A percentile compares a stretch with the other conserved stretches of the same genome.
phyloP scores from a whole-genome alignment of 2,797 vertebrate genomes.

The Setipinna tenuifilis region DNA sequence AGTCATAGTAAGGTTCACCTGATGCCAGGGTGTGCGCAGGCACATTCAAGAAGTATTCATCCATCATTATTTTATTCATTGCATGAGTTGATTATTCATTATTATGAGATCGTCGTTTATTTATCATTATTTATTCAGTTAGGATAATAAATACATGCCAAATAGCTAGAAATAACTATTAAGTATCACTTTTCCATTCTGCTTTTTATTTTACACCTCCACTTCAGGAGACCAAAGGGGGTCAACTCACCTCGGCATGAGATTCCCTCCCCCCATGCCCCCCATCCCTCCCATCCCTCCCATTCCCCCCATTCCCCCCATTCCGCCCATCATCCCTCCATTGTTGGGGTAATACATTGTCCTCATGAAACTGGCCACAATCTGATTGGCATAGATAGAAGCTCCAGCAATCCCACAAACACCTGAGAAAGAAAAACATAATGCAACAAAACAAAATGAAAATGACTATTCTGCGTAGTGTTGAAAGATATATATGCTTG shows the following conservation, averaged over 20 bases:
- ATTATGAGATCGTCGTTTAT: too few species aligned
- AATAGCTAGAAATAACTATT: too few species aligned
- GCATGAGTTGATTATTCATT: not conserved
- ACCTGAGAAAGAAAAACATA: conserved; percentile 67
- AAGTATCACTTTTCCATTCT: not conserved
- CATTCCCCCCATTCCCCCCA: conserved; percentile 41
- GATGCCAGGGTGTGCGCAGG: not conserved
- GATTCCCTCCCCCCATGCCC: conserved; percentile 35
- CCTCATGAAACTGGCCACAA: conserved; percentile 84
- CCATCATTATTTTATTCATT: not conserved
- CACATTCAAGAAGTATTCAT: too few species aligned
- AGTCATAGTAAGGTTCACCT: not conserved
- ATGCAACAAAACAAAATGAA: not conserved
- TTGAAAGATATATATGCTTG: not conserved
- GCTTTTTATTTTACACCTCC: not conserved
- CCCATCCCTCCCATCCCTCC: conserved; percentile 45
- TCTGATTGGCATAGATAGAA: conserved; percentile 90
- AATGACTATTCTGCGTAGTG: not conserved
- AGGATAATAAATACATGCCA: not conserved
- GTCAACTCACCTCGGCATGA: conserved; percentile 59
- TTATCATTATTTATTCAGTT: not conserved
- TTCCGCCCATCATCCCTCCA: conserved; percentile 41
- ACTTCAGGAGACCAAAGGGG: not conserved
- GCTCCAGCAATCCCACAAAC: conserved; percentile 87
- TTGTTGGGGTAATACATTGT: conserved; percentile 48